Base-by-base conservation (phyloP, 2,888 invertebrate species). In the Macropis europaea region DNA sequence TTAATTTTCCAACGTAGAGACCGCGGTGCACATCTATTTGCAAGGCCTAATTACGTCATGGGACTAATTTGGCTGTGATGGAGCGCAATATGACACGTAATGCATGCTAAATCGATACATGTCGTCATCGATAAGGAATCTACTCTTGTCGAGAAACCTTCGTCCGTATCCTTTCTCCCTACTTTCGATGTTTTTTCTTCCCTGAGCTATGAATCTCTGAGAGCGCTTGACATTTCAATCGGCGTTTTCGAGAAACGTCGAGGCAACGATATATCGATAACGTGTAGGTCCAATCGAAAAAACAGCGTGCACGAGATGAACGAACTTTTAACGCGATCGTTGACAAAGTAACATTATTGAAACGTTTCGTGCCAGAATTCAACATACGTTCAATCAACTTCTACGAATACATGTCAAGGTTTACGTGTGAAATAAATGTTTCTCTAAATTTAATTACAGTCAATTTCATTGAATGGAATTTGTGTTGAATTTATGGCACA, bases 61-160 rank as follows among this genome's bases (percentile, higher is more conserved):
- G 69, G 71, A 83, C 83, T 73, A 81, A 82, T 87, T 87, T 79
- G 83, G 79, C 76, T 77, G 64, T 88, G 87, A 87, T 84, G 66
- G 67, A 67, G 34, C 50, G 62, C 56, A 53, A 54, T 22, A 28
- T 42, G 59, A 59, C 54, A 64, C 64, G 72, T 64, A 76, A 76
- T 45, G 56, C 61, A 50, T 47, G 64, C 73, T 73, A 73, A 73
- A 71, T 63, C 72, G 48, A 73, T 72, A 28, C 30, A 34, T 71
- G 72, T 45, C 28, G 73, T 71, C 71, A 73, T 28, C 11, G 17
- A 48, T 19, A 34, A 71, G 50, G 72, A 64, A 73, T 73, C 64
- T 53, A 52, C 54, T 63, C 42, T 53, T 50, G 60, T 13, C 59
- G 24, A 38, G 57, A 32, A 53, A 70, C 53, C n/a, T 30, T 11